phyloP scores from a whole-genome alignment of 2,797 vertebrate genomes.

The Pseudochirops cupreus region DNA sequence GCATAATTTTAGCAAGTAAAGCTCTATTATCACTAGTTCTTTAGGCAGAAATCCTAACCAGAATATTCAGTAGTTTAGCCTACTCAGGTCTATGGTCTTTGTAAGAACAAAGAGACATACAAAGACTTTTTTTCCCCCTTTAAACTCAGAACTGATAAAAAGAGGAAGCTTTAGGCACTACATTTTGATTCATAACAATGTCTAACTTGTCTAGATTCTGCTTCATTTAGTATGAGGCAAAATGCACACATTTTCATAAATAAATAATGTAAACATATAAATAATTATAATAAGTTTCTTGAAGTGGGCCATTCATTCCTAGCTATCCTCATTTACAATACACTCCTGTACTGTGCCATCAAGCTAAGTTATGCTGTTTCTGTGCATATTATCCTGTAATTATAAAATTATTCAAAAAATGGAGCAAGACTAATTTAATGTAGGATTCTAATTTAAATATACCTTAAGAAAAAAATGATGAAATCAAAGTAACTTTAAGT shows the following conservation, averaged over 20 bases:
- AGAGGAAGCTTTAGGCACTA: neutral
- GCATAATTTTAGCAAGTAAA: neutral
- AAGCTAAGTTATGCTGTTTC: neutral
- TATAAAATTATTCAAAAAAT: neutral
- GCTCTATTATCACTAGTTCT: neutral
- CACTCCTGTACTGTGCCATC: neutral
- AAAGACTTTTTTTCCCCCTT: neutral
- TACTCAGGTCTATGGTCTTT: neutral
- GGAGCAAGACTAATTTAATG: neutral
- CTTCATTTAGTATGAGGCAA: neutral
- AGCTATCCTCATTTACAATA: neutral
- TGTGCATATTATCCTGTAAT: neutral
- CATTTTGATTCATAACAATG: neutral
- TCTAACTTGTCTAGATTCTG: neutral
- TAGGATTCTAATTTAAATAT: neutral
- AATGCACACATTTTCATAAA: neutral
- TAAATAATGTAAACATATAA: constrained; percentile 1
- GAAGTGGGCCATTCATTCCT: neutral
- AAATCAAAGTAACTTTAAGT: neutral
- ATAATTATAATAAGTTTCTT: neutral
- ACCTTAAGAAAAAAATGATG: neutral
- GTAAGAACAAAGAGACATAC: neutral
- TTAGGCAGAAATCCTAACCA: neutral
- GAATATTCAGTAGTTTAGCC: neutral
- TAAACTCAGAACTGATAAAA: neutral